Evolutionary conservation across 2,888 invertebrate genomes (phyloP).

Genomic region (Drosophila anomelani): DNA sequence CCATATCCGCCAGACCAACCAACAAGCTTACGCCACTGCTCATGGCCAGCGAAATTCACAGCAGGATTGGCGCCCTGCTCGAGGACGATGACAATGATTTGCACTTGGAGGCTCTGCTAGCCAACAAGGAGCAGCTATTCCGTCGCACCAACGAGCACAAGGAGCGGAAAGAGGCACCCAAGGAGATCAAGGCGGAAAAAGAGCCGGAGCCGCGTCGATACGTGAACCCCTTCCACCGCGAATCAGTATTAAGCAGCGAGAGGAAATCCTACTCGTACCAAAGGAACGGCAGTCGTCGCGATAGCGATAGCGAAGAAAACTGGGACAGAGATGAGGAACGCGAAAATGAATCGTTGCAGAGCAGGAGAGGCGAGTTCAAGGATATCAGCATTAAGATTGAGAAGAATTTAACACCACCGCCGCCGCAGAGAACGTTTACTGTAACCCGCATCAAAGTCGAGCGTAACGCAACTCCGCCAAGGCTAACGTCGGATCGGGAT

Average conservation of each 20-base stretch:
- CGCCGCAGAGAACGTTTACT: constrained; percentile 42
- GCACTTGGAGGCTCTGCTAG: constrained; percentile 70
- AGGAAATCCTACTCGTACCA: constrained; percentile 25
- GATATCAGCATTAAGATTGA: constrained; percentile 56
- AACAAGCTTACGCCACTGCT: constrained; percentile 30
- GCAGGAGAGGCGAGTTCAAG: constrained; percentile 11
- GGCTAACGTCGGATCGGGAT: background rate
- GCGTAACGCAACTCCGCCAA: constrained; percentile 55
- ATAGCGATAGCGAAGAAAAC: constrained; percentile 16
- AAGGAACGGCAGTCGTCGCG: constrained; percentile 29
- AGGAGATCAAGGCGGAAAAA: constrained; percentile 20
- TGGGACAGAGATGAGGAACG: constrained; percentile 22
- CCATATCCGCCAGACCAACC: background rate
- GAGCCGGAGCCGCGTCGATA: constrained; percentile 13
- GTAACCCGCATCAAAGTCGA: constrained; percentile 57
- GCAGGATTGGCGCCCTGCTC: constrained; percentile 78
- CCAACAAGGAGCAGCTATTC: constrained; percentile 62
- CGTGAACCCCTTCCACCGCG: constrained; percentile 64
- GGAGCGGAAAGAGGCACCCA: constrained; percentile 49
- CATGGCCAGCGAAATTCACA: constrained; percentile 75
- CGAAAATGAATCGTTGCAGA: background rate
- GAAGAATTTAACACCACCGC: constrained; percentile 56
- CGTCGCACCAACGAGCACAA: constrained; percentile 70
- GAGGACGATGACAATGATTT: constrained; percentile 79
- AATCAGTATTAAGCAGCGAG: constrained; percentile 62